Evolutionary conservation across 2,797 vertebrate genomes (phyloP).

Genomic region (Pseudochromis fuscus): DNA sequence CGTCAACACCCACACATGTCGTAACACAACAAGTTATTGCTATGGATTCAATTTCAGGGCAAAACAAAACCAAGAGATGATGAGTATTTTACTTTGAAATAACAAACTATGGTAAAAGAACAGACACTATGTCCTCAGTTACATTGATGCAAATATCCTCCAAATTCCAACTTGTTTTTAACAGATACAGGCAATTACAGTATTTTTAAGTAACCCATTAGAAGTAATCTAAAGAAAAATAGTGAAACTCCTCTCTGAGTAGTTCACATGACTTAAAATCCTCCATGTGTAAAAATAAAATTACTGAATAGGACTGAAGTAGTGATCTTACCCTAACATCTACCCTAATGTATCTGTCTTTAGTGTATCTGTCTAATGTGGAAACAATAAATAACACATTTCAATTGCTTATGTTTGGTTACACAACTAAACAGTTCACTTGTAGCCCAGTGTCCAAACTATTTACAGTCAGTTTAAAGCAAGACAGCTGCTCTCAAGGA

Average conservation of each 20-base stretch:
- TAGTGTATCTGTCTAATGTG: background rate
- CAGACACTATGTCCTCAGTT: too few relatives aligned
- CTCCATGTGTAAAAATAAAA: background rate
- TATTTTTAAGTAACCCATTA: background rate
- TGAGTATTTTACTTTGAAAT: background rate
- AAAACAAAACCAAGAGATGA: constrained; percentile 9
- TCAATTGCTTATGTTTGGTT: background rate
- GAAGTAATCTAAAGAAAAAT: background rate
- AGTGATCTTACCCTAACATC: background rate
- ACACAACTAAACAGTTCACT: background rate
- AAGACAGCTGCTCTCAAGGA: constrained; percentile 12
- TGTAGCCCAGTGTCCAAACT: background rate
- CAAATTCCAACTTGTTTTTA: background rate
- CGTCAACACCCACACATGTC: constrained; percentile 26
- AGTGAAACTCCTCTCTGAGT: background rate
- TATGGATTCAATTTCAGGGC: constrained; percentile 3
- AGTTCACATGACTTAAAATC: background rate
- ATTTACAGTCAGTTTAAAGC: constrained; percentile 13
- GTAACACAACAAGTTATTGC: constrained; percentile 3
- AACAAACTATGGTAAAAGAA: background rate
- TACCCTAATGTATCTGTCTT: background rate
- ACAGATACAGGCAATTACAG: background rate
- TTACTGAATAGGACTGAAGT: too few relatives aligned
- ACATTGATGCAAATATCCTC: background rate
- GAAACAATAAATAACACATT: background rate